phyloP scores from a whole-genome alignment of 2,888 invertebrate genomes.

The Orthonevra nobilis region DNA sequence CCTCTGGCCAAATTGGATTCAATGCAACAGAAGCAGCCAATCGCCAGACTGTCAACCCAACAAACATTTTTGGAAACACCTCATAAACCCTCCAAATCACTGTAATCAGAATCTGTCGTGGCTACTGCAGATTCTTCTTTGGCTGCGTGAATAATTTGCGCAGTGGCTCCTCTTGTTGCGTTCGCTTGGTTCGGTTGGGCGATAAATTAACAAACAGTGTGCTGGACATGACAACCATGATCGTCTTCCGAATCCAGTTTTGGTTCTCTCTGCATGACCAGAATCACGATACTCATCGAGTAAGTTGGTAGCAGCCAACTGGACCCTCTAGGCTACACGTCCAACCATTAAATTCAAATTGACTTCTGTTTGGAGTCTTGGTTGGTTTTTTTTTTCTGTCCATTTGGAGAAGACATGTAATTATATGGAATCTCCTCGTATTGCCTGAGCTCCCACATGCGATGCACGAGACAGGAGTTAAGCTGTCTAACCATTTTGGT shows the following conservation, averaged over 20 bases:
- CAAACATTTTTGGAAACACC: slow-evolving; percentile 65
- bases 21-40: slow-evolving; percentile 23
- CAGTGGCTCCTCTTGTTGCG: slow-evolving; percentile 32
- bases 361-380: slow-evolving; percentile 55
- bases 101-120: slow-evolving; percentile 33
- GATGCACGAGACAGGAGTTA: slow-evolving; percentile 20
- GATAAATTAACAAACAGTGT: slow-evolving; percentile 67
- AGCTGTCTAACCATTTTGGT: slow-evolving; percentile 63
- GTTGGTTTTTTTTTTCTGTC: not conserved
- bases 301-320: slow-evolving; percentile 54
- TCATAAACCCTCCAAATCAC: slow-evolving; percentile 47
- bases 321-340: slow-evolving; percentile 36
- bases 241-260: slow-evolving; percentile 59
- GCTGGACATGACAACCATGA: slow-evolving; percentile 55
- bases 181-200: slow-evolving; percentile 1
- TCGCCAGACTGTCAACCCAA: slow-evolving; percentile 54
- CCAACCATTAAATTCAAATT: slow-evolving; percentile 63
- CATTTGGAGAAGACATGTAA: slow-evolving; percentile 30
- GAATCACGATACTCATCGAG: slow-evolving; percentile 36
- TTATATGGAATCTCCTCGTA: slow-evolving; percentile 62
- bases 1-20: slow-evolving; percentile 5
- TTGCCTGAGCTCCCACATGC: slow-evolving; percentile 43
- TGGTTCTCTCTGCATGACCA: slow-evolving; percentile 41
- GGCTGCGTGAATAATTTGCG: slow-evolving; percentile 54
- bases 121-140: slow-evolving; percentile 15